Base-by-base conservation (phyloP, 37 sponge, comb jelly and placozoan genomes). In the Halichondria panicea region DNA sequence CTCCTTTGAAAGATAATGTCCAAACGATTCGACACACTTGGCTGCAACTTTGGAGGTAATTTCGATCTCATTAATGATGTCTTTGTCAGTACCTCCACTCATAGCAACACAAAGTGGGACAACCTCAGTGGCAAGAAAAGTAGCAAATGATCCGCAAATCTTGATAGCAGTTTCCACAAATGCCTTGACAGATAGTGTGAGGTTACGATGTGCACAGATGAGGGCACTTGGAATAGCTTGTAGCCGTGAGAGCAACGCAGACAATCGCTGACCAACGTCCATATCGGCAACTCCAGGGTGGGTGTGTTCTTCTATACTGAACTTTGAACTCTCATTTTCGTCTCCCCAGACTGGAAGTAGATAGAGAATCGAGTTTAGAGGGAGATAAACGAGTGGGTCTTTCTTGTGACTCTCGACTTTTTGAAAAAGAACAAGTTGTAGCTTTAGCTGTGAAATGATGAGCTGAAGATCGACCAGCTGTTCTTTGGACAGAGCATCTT, bases 281-380 rank as follows among this genome's bases (percentile, higher is more conserved):
- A 73, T 72, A 46, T 72, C 55, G 32, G 22, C 32, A 18, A 79
- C 68, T 25, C 80, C 79, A n/a, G 80, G 87, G 33, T 85, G 79
- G 40, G 25, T 61, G 18, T 12, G 38, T 9, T 39, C 54, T 18
- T 35, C 68, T 35, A 34, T 7, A 36, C n/a, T 7, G 11, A 18
- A 32, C 4, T 7, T 8, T 36, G 41, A 7, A 19, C 27, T 13
- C 2, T 9, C 11, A 5, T 21, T 38, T 13, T 77, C 65, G 9
- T 59, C 19, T 0, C 87, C 75, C 87, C 87, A 86, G 18, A 52
- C 72, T 0, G 87, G 87, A 24, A 86, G 60, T 11, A 86, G 87
- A 46, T 73, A 79, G 42, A 69, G 68, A 30, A 86, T 40, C 21
- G 74, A 41, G 22, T 86, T 63, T 25, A 86, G 69, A 18, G 80